phyloP scores from a whole-genome alignment of 1,140 invertebrate genomes.

The Drosophila pruinosa region DNA sequence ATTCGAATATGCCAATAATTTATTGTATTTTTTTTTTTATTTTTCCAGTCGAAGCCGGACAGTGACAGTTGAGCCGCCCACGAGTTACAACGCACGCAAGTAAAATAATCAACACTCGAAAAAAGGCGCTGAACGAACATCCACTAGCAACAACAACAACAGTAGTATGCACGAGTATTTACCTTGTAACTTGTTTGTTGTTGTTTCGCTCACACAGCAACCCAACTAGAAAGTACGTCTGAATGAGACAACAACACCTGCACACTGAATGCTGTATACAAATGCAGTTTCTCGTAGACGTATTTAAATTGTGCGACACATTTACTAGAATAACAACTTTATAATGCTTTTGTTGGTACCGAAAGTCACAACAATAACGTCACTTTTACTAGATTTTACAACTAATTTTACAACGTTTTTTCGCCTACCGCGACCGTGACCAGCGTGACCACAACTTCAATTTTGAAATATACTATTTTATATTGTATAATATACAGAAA shows the following conservation, averaged over 20 bases:
- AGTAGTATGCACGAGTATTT: slow-evolving; percentile 67
- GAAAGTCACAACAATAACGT: slow-evolving; percentile 9
- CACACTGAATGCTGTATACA: slow-evolving; percentile 51
- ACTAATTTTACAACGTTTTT: slow-evolving; percentile 36
- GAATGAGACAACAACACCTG: slow-evolving; percentile 70
- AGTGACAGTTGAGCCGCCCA: slow-evolving; percentile 55
- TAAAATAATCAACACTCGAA: slow-evolving; percentile 72
- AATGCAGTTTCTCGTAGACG: slow-evolving; percentile 52
- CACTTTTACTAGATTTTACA: not conserved
- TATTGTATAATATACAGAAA: not conserved
- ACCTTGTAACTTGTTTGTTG: slow-evolving; percentile 80
- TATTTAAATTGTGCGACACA: slow-evolving; percentile 42
- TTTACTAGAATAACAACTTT: slow-evolving; percentile 18
- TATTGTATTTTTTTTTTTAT: slow-evolving; percentile 21
- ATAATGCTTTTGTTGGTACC: not conserved
- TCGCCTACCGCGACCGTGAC: slow-evolving; percentile 25
- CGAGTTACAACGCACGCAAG: slow-evolving; percentile 72
- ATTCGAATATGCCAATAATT: not conserved
- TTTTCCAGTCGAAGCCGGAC: slow-evolving; percentile 18
- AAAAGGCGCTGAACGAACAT: slow-evolving; percentile 80
- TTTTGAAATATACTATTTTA: not conserved
- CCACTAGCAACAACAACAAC: slow-evolving; percentile 68
- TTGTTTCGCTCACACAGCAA: slow-evolving; percentile 72
- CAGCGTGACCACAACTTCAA: not conserved
- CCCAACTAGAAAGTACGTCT: slow-evolving; percentile 39